Evolutionary conservation across 1,140 invertebrate genomes (phyloP), one percentile per base, ranked within the genome.

Genomic region (Ceratoteleas bidentatus): DNA sequence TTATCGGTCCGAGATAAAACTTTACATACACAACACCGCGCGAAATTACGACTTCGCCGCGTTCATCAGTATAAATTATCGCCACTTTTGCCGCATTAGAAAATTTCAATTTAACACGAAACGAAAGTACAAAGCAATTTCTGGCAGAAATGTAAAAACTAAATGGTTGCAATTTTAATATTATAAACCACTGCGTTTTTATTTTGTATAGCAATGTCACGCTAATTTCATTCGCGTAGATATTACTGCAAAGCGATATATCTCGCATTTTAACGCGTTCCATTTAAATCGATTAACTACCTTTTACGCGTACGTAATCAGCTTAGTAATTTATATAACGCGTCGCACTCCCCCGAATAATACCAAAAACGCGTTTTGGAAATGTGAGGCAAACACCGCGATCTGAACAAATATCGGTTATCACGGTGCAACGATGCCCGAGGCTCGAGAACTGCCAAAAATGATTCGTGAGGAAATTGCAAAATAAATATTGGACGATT

Each of bases 231-330:
- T 56, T 65, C 53, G 49, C 38, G 33, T 58, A 65, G 61, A 53
- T 50, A 57, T 64, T 74, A 62, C 54, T 47, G 7, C 60, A 50
- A 43, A 57, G 32, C 36, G 56, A 14, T 49, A 52, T 16, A 64
- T 40, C 60, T 47, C 9, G 45, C 33, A 24, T 60, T 43, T 66
- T 60, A 75, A 73, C 54, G n/a, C 60, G 53, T 36, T 7, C 34
- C n/a, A 65, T 53, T 75, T 60, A 58, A 66, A 75, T 66, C 62
- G 72, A 73, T 73, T 64, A 56, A 60, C 47, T 75, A 45, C 45
- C 43, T 60, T 75, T 33, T 66, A 57, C 58, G 47, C 13, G 24
- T 34, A 58, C 34, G 36, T 53, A 60, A 75, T 75, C 54, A 60
- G 16, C 9, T 75, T n/a, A n/a, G 36, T 57, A 64, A 73, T 64